These are phyloP conservation scores for Hephaestus fuliginosus DNA, from an alignment of 2,797 vertebrate species.

Conservation along the genomic window DNA sequence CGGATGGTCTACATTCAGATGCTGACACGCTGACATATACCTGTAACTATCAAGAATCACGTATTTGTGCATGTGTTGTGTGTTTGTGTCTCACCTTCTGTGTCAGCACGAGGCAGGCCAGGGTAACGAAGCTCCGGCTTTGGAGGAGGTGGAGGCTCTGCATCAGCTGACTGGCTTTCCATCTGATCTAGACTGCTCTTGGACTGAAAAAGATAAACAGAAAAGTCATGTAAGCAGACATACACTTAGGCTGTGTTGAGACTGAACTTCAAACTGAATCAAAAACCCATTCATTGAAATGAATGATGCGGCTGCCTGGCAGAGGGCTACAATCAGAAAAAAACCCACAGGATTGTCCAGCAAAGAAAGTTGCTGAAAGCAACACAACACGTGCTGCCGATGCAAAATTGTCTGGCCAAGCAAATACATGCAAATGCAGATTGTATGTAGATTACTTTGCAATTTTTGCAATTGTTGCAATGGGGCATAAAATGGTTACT, in stretches of 20 bases:
- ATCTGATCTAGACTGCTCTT: slow-evolving; percentile 96
- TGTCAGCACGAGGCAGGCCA: slow-evolving; percentile 83
- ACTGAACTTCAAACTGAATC: background rate
- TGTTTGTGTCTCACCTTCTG: slow-evolving; percentile 79
- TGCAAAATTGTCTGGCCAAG: background rate
- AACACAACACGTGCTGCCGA: background rate
- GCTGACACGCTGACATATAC: background rate
- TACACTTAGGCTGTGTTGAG: background rate
- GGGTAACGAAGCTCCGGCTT: slow-evolving; percentile 94
- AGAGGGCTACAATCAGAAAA: background rate
- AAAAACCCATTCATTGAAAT: background rate
- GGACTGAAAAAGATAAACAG: slow-evolving; percentile 83
- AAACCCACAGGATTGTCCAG: background rate
- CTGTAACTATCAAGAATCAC: background rate
- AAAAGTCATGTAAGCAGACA: slow-evolving; percentile 16
- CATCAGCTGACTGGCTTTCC: slow-evolving; percentile 97
- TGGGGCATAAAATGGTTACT: background rate
- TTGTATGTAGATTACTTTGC: background rate
- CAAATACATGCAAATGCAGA: background rate
- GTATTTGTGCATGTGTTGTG: background rate
- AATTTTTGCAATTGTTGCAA: background rate
- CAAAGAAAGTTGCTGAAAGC: background rate
- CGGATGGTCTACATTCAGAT: background rate
- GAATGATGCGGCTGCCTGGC: background rate
- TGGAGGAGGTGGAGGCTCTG: slow-evolving; percentile 95